Conservation (phyloP, 2,797 vertebrate species). For the Intellagama lesueurii region DNA sequence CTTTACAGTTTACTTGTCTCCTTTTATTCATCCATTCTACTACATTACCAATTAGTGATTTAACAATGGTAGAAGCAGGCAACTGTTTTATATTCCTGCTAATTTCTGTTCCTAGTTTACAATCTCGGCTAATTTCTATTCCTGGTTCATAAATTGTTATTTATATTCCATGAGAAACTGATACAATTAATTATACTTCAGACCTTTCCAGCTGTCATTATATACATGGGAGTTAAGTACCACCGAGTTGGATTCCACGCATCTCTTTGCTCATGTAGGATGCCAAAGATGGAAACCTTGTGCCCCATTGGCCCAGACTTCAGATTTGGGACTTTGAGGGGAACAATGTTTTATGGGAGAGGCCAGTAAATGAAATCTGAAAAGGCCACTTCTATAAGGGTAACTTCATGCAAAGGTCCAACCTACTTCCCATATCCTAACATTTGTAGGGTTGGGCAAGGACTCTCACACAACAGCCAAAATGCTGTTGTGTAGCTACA, state of each 20-base stretch:
- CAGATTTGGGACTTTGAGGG: not conserved
- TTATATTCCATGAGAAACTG: not conserved
- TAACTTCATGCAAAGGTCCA: not conserved
- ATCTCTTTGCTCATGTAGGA: not conserved
- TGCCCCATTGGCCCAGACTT: not conserved
- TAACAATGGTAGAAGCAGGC: constrained; percentile 1
- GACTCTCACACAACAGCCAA: too few relatives aligned
- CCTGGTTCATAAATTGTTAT: constrained; percentile 34
- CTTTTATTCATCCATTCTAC: constrained; percentile 6
- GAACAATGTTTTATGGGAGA: not conserved
- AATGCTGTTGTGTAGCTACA: too few relatives aligned
- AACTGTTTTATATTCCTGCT: not conserved
- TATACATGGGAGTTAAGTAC: constrained; percentile 10
- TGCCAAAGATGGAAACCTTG: not conserved
- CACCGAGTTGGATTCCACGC: not conserved
- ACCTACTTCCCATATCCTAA: not conserved
- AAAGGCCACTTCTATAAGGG: not conserved
- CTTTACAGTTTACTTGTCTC: constrained; percentile 38
- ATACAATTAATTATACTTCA: not conserved
- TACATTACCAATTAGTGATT: constrained; percentile 29
- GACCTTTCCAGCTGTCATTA: not conserved
- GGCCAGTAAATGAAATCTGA: not conserved
- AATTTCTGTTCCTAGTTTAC: constrained; percentile 30
- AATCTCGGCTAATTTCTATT: not conserved
- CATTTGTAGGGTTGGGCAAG: too few relatives aligned